Evolutionary conservation across 2,797 vertebrate genomes (phyloP).

Genomic region (Sebastes oblongus): DNA sequence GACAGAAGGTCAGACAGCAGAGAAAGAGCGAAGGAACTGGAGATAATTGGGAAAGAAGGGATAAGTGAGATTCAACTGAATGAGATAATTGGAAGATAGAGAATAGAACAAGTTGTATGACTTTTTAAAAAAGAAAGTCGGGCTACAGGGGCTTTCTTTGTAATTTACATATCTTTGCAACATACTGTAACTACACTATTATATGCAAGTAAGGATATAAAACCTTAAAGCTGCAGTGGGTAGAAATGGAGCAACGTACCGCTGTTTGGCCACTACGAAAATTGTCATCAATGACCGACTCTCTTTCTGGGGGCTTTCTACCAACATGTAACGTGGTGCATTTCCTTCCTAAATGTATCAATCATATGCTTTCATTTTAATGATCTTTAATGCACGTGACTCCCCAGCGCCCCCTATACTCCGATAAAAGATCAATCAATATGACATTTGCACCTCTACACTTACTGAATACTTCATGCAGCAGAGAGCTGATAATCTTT

Average conservation of each 20-base stretch:
- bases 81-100: constrained; percentile 18
- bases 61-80: constrained; percentile 1
- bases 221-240: too few species aligned
- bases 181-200: not conserved
- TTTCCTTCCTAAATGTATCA: not conserved
- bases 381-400: not conserved
- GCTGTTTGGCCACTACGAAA: too few species aligned
- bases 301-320: not conserved
- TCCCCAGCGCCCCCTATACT: not conserved
- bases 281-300: too few species aligned
- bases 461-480: constrained; percentile 1
- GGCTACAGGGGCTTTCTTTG: not conserved
- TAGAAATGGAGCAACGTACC: too few species aligned
- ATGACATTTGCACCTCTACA: constrained; percentile 20
- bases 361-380: not conserved
- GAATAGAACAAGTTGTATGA: not conserved
- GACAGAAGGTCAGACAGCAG: constrained; percentile 28
- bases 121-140: not conserved
- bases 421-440: constrained; percentile 18
- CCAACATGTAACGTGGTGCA: not conserved
- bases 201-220: not conserved
- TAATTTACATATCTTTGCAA: not conserved
- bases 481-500: constrained; percentile 8
- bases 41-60: not conserved
- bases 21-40: not conserved